phyloP scores from a whole-genome alignment of 2,113 vertebrate genomes.

The Rhombomys opimus region DNA sequence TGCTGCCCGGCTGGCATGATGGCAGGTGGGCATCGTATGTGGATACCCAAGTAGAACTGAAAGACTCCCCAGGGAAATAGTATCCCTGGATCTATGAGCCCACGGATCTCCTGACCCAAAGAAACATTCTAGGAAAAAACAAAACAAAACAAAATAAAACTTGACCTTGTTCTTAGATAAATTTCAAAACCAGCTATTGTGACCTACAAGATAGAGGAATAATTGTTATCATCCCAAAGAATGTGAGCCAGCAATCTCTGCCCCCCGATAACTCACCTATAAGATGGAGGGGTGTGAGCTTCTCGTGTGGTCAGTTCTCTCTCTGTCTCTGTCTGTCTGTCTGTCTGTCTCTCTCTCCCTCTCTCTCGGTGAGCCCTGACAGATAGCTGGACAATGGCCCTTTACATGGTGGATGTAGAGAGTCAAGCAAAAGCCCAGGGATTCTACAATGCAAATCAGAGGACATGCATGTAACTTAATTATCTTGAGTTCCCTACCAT shows the following conservation, averaged over 20 bases:
- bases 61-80: not conserved
- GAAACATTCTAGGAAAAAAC: conserved; percentile 17
- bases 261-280: not conserved
- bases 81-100: not conserved
- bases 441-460: conserved; percentile 58
- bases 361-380: not conserved
- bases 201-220: not conserved
- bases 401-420: not conserved
- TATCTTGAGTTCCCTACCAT: conserved; percentile 59
- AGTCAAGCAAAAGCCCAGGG: conserved; percentile 17
- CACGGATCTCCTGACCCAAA: not conserved
- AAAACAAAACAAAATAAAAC: not conserved
- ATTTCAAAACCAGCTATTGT: conserved; percentile 23
- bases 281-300: not conserved
- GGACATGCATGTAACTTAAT: conserved; percentile 61
- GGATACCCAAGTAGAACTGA: conserved; percentile 2
- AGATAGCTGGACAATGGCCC: conserved; percentile 54
- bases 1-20: not conserved
- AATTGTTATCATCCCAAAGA: not conserved
- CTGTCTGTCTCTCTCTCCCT: too few relatives aligned
- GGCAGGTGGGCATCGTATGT: not conserved
- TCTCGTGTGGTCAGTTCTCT: not conserved
- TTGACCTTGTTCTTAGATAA: conserved; percentile 40
- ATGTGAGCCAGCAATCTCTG: not conserved
- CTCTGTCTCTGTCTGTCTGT: too few relatives aligned